phyloP scores from a whole-genome alignment of 1,140 invertebrate species.

The Micrasema longulum region DNA sequence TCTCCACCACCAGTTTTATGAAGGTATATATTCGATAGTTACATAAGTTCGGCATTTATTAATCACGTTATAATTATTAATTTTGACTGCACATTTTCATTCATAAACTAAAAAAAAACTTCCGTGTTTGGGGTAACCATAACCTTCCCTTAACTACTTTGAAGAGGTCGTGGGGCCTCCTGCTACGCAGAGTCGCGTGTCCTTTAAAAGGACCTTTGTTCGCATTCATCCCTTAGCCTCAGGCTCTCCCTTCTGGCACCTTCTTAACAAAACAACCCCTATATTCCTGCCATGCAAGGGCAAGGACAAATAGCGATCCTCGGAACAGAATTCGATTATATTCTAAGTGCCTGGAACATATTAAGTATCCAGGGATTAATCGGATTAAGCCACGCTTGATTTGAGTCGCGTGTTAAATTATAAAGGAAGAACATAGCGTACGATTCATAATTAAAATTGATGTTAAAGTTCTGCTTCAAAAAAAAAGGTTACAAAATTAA shows the following conservation, averaged over 20 bases:
- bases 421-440: too few relatives aligned
- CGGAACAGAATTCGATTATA: conserved; percentile 34
- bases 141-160: conserved; percentile 38
- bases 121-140: conserved; percentile 13
- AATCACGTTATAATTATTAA: too few relatives aligned
- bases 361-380: conserved; percentile 45
- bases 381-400: conserved; percentile 17
- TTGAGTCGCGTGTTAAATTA: not conserved
- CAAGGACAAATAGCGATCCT: conserved; percentile 31
- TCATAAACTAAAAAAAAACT: too few relatives aligned
- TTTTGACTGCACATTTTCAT: too few relatives aligned
- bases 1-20: too few relatives aligned
- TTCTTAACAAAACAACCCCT: conserved; percentile 11
- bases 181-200: conserved; percentile 14
- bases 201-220: conserved; percentile 42
- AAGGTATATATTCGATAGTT: too few relatives aligned
- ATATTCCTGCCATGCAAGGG: not conserved
- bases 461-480: too few relatives aligned
- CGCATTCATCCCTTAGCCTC: conserved; percentile 36
- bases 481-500: too few relatives aligned
- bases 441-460: too few relatives aligned
- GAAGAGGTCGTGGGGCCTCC: conserved; percentile 19
- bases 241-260: conserved; percentile 28
- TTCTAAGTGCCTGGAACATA: conserved; percentile 35
- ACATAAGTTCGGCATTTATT: too few relatives aligned